Percentiles rank a stretch among this genome's conserved stretches.
Conservation (phyloP, 2,888 invertebrate genomes). For the Tipula vernalis region DNA sequence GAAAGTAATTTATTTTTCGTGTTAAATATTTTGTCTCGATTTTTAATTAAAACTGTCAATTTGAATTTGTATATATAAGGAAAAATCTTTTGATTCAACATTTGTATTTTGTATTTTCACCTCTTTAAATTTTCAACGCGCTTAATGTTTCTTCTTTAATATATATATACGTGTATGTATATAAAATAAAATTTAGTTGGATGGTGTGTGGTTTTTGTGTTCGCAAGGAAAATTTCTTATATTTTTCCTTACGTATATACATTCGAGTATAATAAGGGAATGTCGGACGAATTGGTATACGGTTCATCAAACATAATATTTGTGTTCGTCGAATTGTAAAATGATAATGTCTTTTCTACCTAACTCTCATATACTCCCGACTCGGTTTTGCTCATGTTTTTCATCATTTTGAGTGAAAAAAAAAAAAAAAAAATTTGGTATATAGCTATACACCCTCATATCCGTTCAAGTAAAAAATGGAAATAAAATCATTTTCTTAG, state of each 20-base stretch:
- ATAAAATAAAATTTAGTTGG: background rate
- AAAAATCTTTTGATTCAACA: background rate
- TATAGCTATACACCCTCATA: background rate
- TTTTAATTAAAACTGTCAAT: background rate
- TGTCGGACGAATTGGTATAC: constrained; percentile 20
- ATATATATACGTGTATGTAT: background rate
- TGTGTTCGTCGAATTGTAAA: constrained; percentile 19
- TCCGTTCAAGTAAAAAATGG: background rate
- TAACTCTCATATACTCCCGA: background rate
- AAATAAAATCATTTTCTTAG: background rate
- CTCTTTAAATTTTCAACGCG: background rate
- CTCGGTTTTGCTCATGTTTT: background rate
- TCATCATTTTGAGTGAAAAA: background rate
- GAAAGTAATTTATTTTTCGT: background rate
- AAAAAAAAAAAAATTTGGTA: background rate
- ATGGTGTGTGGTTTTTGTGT: background rate
- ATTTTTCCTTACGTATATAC: background rate
- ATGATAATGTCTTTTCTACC: constrained; percentile 17
- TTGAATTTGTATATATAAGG: background rate
- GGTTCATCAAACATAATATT: constrained; percentile 19
- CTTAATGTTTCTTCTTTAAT: background rate
- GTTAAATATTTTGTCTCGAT: background rate
- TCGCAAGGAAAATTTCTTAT: background rate
- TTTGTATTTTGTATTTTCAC: background rate
- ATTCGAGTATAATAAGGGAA: constrained; percentile 13